Percentiles rank a stretch among this genome's conserved stretches.
Evolutionary conservation across 2,113 vertebrate genomes (phyloP).

Genomic region (Microcebus tavaratra): DNA sequence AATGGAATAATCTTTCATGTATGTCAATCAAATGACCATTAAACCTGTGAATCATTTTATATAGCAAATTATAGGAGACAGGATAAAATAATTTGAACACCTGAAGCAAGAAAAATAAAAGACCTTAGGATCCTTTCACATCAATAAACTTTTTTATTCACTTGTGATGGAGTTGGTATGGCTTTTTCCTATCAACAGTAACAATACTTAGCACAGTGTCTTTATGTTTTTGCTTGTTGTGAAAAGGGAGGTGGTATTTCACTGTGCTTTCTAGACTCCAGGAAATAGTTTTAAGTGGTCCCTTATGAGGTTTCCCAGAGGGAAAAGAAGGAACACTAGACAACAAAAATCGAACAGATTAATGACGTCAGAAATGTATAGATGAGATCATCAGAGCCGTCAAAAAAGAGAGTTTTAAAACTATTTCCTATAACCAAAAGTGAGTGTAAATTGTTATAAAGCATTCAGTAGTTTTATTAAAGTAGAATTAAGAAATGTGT

Average conservation of each 20-base stretch:
- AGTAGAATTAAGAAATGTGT: neutral
- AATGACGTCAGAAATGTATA: neutral
- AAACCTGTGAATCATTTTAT: neutral
- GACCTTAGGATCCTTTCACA: neutral
- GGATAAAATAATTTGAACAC: slow-evolving; percentile 37
- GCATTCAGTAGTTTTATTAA: neutral
- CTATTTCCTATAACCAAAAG: neutral
- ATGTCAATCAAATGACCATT: slow-evolving; percentile 50
- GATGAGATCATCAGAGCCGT: neutral
- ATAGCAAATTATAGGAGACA: neutral
- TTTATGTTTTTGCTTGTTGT: neutral
- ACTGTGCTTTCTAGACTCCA: neutral
- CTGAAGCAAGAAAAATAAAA: neutral
- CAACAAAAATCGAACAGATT: neutral
- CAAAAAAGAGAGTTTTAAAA: neutral
- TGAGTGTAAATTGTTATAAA: neutral
- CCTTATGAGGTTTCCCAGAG: neutral
- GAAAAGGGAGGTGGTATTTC: neutral
- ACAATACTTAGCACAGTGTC: neutral
- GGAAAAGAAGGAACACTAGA: neutral
- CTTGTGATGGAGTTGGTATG: neutral
- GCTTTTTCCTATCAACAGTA: neutral
- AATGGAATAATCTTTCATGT: slow-evolving; percentile 56
- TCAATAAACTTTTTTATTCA: neutral
- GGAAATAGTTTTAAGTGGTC: neutral